phyloP scores from a whole-genome alignment of 2,888 invertebrate species.

The Myopa testacea region DNA sequence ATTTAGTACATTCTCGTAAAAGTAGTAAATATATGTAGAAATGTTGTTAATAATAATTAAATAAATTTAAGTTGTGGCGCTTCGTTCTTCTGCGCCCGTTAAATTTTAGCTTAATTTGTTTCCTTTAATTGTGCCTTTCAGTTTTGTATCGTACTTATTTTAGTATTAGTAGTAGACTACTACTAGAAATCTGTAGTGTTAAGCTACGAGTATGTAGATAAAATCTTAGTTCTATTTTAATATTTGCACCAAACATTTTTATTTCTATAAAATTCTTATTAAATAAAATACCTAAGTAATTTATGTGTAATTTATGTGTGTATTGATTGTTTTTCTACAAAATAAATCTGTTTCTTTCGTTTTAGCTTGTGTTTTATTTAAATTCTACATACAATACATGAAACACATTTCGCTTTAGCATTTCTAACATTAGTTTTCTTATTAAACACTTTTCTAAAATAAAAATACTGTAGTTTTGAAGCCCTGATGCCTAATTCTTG shows the following conservation, averaged over 20 bases:
- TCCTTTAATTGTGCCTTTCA: not conserved
- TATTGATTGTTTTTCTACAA: not conserved
- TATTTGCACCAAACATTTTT: not conserved
- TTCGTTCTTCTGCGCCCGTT: not conserved
- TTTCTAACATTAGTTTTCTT: not conserved
- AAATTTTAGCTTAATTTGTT: not conserved
- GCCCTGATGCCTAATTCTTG: too few species aligned
- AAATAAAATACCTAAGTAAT: conserved; percentile 9
- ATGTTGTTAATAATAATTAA: not conserved
- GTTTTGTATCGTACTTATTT: not conserved
- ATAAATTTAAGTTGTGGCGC: not conserved
- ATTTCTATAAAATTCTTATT: not conserved
- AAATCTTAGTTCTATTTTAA: not conserved
- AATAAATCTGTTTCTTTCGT: conserved; percentile 44
- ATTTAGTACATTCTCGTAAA: not conserved
- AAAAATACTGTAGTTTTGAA: too few species aligned
- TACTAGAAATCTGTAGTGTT: not conserved
- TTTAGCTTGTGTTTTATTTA: conserved; percentile 51
- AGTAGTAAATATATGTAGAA: conserved; percentile 3
- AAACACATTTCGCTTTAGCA: conserved; percentile 6
- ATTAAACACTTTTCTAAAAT: too few species aligned
- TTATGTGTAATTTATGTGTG: not conserved
- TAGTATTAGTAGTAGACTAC: not conserved
- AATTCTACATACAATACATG: not conserved
- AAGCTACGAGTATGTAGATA: not conserved